Conservation (phyloP, 2,113 vertebrate genomes). For the human (Homo sapiens) region GRCh38 chr18:31721001-31721500, state of each 20-base stretch:
- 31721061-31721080: neutral
- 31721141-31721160: neutral
- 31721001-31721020: neutral
- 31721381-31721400: slow-evolving; percentile 34
- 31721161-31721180: no score
- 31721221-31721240: no score
- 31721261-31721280: no score
- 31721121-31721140: no score
- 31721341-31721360: slow-evolving; percentile 58
- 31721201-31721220: no score
- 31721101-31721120: neutral
- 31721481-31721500: neutral
- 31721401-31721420: slow-evolving; percentile 48
- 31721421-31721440: slow-evolving; percentile 66
- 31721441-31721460: slow-evolving; percentile 84
- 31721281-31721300: no score
- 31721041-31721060: neutral
- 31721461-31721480: slow-evolving; percentile 75
- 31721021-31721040: neutral
- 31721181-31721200: no score
- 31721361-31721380: slow-evolving; percentile 52
- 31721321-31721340: no score
- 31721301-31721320: no score
- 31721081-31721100: neutral
- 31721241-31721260: no score